Conservation (phyloP, 1,140 invertebrate genomes). For the Pseudoatta argentina region DNA sequence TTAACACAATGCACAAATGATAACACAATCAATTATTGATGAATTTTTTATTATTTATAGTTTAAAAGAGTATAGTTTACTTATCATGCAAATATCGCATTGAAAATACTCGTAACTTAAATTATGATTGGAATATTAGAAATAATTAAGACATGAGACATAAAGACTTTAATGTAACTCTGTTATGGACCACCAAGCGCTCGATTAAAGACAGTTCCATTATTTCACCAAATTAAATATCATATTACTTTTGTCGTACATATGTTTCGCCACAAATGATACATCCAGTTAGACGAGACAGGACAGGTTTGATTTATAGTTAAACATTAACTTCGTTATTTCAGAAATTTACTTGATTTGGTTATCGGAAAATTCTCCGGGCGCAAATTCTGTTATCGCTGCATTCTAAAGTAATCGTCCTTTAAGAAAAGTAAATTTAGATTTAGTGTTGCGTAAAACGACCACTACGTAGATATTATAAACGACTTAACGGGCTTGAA, state of each 20-base stretch:
- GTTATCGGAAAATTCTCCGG: conserved; percentile 38
- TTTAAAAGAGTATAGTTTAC: background rate
- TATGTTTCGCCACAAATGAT: background rate
- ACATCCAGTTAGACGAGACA: background rate
- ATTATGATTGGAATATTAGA: background rate
- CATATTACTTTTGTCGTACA: background rate
- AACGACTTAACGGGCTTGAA: conserved; percentile 15
- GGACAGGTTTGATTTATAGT: background rate
- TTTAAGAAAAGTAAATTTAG: conserved; percentile 58
- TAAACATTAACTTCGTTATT: conserved; percentile 17
- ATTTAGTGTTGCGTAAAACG: conserved; percentile 46
- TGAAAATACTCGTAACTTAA: background rate
- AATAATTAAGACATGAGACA: background rate
- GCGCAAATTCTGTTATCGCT: conserved; percentile 55
- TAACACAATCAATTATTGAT: background rate
- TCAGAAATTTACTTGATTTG: conserved; percentile 20
- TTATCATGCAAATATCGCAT: background rate
- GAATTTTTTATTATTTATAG: background rate
- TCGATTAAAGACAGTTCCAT: background rate
- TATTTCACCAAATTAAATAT: background rate
- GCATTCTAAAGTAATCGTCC: conserved; percentile 43
- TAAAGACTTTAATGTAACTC: background rate
- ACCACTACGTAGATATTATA: conserved; percentile 26
- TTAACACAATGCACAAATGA: background rate
- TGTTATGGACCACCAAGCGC: background rate